Base-by-base conservation (phyloP, 1,140 invertebrate genomes). In the Pseudachorutes palmiensis region DNA sequence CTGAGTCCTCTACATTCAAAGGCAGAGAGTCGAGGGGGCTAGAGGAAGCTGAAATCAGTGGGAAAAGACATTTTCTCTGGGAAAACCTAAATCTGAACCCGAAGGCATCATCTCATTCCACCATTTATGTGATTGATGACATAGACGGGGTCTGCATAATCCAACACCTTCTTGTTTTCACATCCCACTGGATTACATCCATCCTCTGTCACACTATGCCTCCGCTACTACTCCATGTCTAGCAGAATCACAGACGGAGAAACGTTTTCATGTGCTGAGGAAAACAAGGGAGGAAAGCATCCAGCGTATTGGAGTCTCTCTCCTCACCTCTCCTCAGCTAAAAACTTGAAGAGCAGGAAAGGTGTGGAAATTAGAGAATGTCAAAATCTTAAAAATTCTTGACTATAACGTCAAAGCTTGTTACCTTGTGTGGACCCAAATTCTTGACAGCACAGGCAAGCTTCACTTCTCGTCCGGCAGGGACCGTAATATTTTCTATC, bases 401-500 rank as follows among this genome's bases (percentile, higher is more conserved):
- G n/a, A n/a, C n/a, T n/a, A n/a, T n/a, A n/a, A n/a, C n/a, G n/a
- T n/a, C n/a, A n/a, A n/a, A n/a, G 30, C 9, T 57, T 12, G 78
- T 76, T 80, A 90, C 89, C 85, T 90, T 90, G 75, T 87, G 91
- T 0, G 86, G 84, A 68, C 90, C 91, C 22, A 94, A 83, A 79
- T 94, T 90, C 78, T 91, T 91, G 60, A 94, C 91, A 3, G 88
- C 89, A 78, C 92, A 94, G 2, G 91, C 88, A 70, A 94, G 83
- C 76, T 89, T 90, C 26, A 93, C 89, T 74, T 87, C 90, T 60
- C 92, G 82, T 60, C 91, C 91, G 49, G 90, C 89, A 45, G 89
- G 85, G 64, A 85, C 83, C 1, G 85, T 87, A 41, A 84, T 82
- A 75, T 87, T 86, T 73, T 82, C 81, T 70, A 87, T 85, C 62